Evolutionary conservation across 2,797 vertebrate species (phyloP).

Genomic region (Falco berigora): DNA sequence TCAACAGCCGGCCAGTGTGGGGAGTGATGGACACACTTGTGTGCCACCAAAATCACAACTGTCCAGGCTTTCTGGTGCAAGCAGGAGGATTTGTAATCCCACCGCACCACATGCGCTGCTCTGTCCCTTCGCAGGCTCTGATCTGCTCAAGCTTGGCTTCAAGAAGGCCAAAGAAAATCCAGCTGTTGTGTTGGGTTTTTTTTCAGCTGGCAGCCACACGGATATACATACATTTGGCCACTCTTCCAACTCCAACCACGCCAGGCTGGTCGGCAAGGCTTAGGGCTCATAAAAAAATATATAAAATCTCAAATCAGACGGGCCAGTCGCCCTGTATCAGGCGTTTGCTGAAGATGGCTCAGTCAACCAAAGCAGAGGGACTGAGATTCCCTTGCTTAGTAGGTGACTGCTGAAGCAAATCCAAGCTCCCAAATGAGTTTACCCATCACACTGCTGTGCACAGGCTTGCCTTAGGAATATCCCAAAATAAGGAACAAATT

Average conservation of each 20-base stretch:
- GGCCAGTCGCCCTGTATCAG: background rate
- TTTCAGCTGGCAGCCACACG: background rate
- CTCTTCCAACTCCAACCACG: background rate
- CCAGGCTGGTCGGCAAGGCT: background rate
- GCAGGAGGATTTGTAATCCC: background rate
- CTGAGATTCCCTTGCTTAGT: background rate
- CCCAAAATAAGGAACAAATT: background rate
- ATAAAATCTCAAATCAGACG: background rate
- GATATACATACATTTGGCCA: background rate
- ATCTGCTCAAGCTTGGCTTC: background rate
- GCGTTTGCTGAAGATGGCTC: background rate
- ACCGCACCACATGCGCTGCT: background rate
- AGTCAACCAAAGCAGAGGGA: background rate
- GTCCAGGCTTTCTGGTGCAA: background rate
- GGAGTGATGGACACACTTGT: accelerated
- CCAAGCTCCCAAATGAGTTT: background rate
- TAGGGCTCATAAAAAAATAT: background rate
- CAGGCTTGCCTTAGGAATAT: background rate
- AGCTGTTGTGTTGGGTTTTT: background rate
- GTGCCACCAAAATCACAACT: background rate
- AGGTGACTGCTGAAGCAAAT: background rate
- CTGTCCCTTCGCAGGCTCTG: background rate
- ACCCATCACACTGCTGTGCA: background rate
- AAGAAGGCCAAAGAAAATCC: background rate
- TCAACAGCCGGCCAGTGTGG: background rate